Evolutionary conservation across 2,113 vertebrate species (phyloP).

Genomic region (Falcunculus frontatus): DNA sequence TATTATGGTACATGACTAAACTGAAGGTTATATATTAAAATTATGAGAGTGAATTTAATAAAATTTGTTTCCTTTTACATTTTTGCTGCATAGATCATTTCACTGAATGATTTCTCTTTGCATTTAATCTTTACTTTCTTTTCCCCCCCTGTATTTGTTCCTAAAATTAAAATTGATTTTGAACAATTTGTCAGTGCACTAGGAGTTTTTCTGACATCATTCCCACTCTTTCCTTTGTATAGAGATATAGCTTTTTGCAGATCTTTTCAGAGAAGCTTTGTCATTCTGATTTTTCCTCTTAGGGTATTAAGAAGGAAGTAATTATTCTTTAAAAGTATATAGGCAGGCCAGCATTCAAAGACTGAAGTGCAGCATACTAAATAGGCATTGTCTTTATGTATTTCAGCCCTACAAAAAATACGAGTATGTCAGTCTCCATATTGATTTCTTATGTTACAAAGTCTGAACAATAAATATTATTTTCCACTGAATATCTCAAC

Average conservation of each 20-base stretch:
- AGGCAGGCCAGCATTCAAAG: not conserved
- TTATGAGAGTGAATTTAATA: not conserved
- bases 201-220: not conserved
- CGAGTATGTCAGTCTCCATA: not conserved
- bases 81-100: not conserved
- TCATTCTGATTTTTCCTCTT: not conserved
- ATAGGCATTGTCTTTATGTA: not conserved
- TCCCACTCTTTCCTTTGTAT: not conserved
- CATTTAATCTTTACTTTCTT: not conserved
- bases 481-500: not conserved
- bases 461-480: not conserved
- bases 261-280: not conserved
- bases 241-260: not conserved
- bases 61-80: not conserved
- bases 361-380: not conserved
- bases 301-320: not conserved
- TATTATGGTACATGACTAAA: not conserved
- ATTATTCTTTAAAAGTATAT: not conserved
- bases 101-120: not conserved
- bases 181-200: not conserved
- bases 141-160: not conserved
- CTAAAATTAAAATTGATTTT: slow-evolving; percentile 41
- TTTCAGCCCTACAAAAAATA: not conserved
- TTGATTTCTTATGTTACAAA: not conserved
- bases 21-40: not conserved